phyloP scores from a whole-genome alignment of 2,113 vertebrate genomes.

The Calonectris borealis region DNA sequence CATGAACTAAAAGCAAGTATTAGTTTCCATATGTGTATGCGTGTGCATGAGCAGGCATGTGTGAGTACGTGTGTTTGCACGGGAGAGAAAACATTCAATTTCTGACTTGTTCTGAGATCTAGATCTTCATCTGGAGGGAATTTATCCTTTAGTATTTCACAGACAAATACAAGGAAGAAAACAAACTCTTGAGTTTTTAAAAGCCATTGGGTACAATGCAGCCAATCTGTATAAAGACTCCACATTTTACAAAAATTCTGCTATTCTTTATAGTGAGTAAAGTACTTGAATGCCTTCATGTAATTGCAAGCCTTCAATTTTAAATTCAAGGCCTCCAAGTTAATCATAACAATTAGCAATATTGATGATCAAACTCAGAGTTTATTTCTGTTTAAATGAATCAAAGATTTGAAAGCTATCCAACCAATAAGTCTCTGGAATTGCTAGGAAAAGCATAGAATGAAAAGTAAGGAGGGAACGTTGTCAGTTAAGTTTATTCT shows the following conservation, averaged over 20 bases:
- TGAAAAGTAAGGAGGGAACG: not conserved
- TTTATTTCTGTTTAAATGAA: not conserved
- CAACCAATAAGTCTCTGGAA: not conserved
- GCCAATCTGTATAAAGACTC: not conserved
- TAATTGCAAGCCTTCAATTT: not conserved
- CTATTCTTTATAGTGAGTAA: not conserved
- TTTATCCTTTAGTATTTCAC: not conserved
- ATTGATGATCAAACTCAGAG: not conserved
- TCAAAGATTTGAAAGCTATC: not conserved
- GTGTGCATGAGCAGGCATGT: not conserved
- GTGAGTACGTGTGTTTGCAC: rapidly evolving
- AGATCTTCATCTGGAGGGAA: not conserved
- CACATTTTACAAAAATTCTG: not conserved
- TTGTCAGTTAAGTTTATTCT: not conserved
- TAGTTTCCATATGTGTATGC: not conserved
- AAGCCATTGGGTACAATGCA: not conserved
- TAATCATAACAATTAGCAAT: not conserved
- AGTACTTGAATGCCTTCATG: not conserved
- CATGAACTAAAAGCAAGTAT: not conserved
- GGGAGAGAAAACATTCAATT: not conserved
- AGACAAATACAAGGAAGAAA: not conserved
- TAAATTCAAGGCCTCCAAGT: not conserved
- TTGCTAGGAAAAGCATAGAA: not conserved
- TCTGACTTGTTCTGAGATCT: not conserved
- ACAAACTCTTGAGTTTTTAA: not conserved